phyloP scores from a whole-genome alignment of 2,113 vertebrate species.

The Periophthalmus modestus region DNA sequence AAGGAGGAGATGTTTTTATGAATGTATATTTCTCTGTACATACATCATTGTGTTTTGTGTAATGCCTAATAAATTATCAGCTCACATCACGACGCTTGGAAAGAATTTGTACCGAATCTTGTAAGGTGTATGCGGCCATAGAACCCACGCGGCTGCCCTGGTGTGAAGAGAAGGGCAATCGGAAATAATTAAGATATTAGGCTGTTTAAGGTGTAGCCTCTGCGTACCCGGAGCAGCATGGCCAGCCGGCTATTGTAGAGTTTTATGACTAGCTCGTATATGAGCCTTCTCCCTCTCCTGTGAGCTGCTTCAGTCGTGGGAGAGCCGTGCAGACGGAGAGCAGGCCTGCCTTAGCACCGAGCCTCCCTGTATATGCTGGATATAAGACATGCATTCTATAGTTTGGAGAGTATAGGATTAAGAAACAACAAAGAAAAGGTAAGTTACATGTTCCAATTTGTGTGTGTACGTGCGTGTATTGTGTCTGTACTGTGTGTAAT shows the following conservation, averaged over 20 bases:
- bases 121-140: not conserved
- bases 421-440: slow-evolving; percentile 37
- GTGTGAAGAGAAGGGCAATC: slow-evolving; percentile 68
- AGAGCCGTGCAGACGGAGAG: slow-evolving; percentile 83
- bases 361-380: slow-evolving; percentile 36
- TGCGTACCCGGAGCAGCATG: slow-evolving; percentile 81
- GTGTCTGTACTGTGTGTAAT: not conserved
- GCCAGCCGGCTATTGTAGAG: slow-evolving; percentile 97
- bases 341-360: slow-evolving; percentile 73
- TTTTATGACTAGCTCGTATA: slow-evolving; percentile 99
- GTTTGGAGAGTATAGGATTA: slow-evolving; percentile 41
- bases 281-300: slow-evolving; percentile 94
- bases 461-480: slow-evolving; percentile 35
- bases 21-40: slow-evolving; percentile 72
- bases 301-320: slow-evolving; percentile 88
- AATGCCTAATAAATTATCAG: slow-evolving; percentile 79
- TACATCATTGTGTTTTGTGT: slow-evolving; percentile 71
- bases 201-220: slow-evolving; percentile 83
- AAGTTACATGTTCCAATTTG: slow-evolving; percentile 41
- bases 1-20: slow-evolving; percentile 51
- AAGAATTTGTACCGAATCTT: not conserved
- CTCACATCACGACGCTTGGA: slow-evolving; percentile 45
- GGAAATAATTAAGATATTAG: slow-evolving; percentile 91
- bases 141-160: not conserved
- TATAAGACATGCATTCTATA: slow-evolving; percentile 14